These are phyloP conservation scores for Zaprionus nigranus DNA, from an alignment of 1,140 invertebrate genomes.

Conservation along the genomic window DNA sequence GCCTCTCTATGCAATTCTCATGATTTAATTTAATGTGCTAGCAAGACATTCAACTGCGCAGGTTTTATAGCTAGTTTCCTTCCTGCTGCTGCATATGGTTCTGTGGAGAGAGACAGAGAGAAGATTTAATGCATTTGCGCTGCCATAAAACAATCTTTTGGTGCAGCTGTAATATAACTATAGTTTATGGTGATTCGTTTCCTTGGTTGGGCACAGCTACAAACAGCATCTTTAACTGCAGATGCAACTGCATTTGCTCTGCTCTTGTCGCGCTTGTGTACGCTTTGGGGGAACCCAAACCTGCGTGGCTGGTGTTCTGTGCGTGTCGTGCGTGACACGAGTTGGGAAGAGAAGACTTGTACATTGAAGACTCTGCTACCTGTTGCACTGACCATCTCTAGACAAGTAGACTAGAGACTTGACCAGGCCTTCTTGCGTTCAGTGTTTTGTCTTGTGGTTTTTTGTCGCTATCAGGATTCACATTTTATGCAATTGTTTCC, in stretches of 20 bases:
- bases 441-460: slow-evolving; percentile 50
- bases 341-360: neutral
- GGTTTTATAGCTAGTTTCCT: too few relatives aligned
- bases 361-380: neutral
- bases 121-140: slow-evolving; percentile 19
- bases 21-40: too few relatives aligned
- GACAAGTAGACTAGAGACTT: slow-evolving; percentile 6
- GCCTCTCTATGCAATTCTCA: too few relatives aligned
- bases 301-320: neutral
- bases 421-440: slow-evolving; percentile 1
- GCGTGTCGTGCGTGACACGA: slow-evolving; percentile 7
- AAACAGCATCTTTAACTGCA: neutral
- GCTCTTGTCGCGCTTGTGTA: too few relatives aligned
- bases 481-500: slow-evolving; percentile 83
- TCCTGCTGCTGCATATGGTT: too few relatives aligned
- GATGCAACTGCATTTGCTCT: slow-evolving; percentile 11
- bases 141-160: slow-evolving; percentile 23
- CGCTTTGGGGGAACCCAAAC: neutral
- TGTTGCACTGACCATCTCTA: neutral
- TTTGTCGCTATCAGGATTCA: slow-evolving; percentile 78
- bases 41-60: too few relatives aligned
- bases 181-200: slow-evolving; percentile 44
- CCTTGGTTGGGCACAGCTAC: slow-evolving; percentile 1
- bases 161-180: slow-evolving; percentile 25
- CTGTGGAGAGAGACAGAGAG: too few relatives aligned